Percentiles rank a stretch among this genome's conserved stretches.
Evolutionary conservation across 2,113 vertebrate species (phyloP).

Genomic region (Calidris pugnax): DNA sequence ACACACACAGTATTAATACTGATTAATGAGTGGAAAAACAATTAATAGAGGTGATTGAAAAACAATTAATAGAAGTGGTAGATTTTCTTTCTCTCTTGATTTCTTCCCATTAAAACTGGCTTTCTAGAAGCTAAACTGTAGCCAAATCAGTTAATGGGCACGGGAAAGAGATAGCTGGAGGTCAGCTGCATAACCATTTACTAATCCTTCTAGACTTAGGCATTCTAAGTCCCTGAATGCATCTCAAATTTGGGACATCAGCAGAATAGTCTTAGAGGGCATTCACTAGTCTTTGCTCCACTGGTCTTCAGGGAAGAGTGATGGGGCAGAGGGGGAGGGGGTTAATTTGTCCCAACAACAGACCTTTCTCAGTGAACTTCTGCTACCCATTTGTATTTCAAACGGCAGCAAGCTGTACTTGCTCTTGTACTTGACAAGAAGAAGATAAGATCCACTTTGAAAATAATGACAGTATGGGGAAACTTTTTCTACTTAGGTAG

Average conservation of each 20-base stretch:
- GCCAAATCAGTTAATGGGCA: neutral
- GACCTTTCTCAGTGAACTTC: neutral
- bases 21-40: neutral
- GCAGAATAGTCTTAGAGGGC: neutral
- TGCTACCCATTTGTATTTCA: neutral
- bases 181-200: neutral
- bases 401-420: neutral
- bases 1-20: neutral
- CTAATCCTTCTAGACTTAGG: neutral
- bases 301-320: neutral
- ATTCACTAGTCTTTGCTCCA: neutral
- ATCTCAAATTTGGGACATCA: neutral
- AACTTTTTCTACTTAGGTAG: neutral
- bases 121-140: neutral
- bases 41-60: no score
- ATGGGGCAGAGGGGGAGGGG: rapidly evolving
- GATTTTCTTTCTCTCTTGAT: neutral
- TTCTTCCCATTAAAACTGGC: neutral
- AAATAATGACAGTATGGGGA: neutral
- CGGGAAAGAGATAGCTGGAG: neutral
- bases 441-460: neutral
- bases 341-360: neutral
- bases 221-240: neutral
- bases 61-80: neutral
- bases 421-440: neutral